Percentiles rank a stretch among this genome's conserved stretches.
These are phyloP conservation scores for Aegypius monachus DNA, from an alignment of 2,113 vertebrate genomes.

Conservation along the genomic window DNA sequence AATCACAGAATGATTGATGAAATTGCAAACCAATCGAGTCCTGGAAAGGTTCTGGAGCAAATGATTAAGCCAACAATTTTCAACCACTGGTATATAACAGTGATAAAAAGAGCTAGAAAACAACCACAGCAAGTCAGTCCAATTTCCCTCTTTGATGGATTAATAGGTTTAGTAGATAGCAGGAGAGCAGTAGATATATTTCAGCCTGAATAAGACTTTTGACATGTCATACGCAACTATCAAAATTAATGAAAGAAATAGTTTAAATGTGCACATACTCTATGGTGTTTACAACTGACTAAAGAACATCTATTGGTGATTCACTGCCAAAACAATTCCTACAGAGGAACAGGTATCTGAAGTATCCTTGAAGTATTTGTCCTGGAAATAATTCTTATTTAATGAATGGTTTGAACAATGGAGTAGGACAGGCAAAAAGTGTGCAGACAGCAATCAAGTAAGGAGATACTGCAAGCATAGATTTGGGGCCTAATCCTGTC, in stretches of 20 bases:
- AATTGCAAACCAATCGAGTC: background rate
- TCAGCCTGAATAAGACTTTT: background rate
- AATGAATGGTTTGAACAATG: background rate
- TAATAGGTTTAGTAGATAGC: background rate
- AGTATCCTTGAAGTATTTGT: background rate
- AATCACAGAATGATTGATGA: background rate
- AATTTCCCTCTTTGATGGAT: background rate
- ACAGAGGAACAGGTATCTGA: background rate
- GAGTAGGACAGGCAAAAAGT: background rate
- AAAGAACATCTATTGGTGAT: background rate
- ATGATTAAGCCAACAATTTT: background rate
- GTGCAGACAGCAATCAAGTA: background rate
- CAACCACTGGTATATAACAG: background rate
- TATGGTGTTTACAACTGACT: background rate
- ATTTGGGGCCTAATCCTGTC: background rate
- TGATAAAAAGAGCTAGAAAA: background rate
- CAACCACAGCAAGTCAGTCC: background rate
- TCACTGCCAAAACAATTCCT: background rate
- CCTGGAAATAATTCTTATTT: background rate
- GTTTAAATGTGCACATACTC: background rate
- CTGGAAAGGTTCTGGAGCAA: background rate
- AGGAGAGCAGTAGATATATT: background rate
- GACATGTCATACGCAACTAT: too few species aligned
- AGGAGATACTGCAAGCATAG: background rate
- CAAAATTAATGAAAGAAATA: background rate